Conservation (phyloP, 2,113 vertebrate genomes). For the Melozone crissalis region DNA sequence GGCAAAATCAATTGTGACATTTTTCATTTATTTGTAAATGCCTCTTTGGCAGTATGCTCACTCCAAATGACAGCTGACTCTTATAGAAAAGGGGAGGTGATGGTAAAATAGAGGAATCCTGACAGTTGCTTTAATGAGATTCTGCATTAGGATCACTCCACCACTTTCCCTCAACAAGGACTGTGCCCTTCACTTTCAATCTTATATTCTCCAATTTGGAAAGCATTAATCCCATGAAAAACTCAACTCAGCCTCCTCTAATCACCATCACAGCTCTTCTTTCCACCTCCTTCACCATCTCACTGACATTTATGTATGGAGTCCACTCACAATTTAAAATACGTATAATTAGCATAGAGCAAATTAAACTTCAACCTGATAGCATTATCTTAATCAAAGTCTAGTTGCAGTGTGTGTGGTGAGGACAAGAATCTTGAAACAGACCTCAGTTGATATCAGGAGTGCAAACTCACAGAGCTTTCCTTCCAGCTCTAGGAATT, state of each 20-base stretch:
- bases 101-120: conserved; percentile 88
- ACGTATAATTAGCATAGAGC: neutral
- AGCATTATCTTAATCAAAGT: neutral
- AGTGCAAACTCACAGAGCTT: neutral
- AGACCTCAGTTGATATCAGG: neutral
- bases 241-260: conserved; percentile 74
- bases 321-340: neutral
- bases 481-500: neutral
- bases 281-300: conserved; percentile 21
- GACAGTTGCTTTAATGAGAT: conserved; percentile 98
- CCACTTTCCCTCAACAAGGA: conserved; percentile 79
- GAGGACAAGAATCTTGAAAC: neutral
- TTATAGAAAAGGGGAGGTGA: conserved; percentile 84
- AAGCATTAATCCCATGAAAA: conserved; percentile 83
- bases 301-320: conserved; percentile 20
- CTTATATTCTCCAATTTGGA: conserved; percentile 81
- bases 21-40: conserved; percentile 99
- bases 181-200: conserved; percentile 86
- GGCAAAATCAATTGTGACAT: conserved; percentile 98
- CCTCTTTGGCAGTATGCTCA: conserved; percentile 89
- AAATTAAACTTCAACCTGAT: neutral
- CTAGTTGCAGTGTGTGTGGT: neutral
- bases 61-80: conserved; percentile 91
- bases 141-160: conserved; percentile 87
- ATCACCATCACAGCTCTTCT: conserved; percentile 64